Evolutionary conservation across 2,113 vertebrate species (phyloP).

Genomic region (Carlito syrichta): DNA sequence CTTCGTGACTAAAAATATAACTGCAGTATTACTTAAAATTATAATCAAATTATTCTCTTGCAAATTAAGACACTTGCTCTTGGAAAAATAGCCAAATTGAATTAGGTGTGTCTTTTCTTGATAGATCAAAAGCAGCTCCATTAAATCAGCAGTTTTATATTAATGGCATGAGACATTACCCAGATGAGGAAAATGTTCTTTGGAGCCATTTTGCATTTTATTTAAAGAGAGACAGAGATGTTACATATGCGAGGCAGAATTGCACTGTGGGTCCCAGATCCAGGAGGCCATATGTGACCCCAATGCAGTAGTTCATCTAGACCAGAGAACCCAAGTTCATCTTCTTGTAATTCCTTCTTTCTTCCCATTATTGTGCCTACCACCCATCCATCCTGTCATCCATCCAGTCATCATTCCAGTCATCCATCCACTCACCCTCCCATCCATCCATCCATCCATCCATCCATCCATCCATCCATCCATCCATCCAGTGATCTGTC

Average conservation of each 20-base stretch:
- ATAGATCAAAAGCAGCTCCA: constrained; percentile 68
- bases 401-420: not conserved
- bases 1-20: constrained; percentile 64
- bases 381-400: not conserved
- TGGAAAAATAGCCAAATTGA: constrained; percentile 69
- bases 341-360: not conserved
- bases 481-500: not conserved
- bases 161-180: constrained; percentile 52
- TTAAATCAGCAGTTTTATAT: constrained; percentile 64
- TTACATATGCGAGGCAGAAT: not conserved
- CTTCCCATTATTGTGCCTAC: not conserved
- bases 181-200: constrained; percentile 48
- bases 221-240: not conserved
- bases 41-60: constrained; percentile 68
- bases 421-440: not conserved
- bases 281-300: not conserved
- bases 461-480: too few relatives aligned
- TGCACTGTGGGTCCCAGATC: not conserved
- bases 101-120: constrained; percentile 65
- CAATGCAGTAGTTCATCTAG: not conserved
- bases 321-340: not conserved
- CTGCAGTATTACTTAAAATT: constrained; percentile 69
- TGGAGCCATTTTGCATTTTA: constrained; percentile 15
- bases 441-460: not conserved
- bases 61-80: constrained; percentile 71